phyloP scores from a whole-genome alignment of 1,140 invertebrate genomes.

The Papilio aristodemus region DNA sequence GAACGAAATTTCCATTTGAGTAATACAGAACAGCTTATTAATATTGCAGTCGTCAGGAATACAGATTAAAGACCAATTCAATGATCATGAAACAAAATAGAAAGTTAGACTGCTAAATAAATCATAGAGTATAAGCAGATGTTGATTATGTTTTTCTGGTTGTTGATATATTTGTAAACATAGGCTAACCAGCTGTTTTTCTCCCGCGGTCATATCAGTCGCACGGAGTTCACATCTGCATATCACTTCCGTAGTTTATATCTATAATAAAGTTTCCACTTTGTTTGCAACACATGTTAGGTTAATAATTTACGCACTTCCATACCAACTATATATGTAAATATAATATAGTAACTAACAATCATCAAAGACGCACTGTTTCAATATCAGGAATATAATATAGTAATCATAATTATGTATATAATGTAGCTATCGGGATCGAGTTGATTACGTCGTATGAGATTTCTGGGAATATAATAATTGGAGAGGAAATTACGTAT shows the following conservation, averaged over 20 bases:
- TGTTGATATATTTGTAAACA: constrained; percentile 21
- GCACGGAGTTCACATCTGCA: constrained; percentile 28
- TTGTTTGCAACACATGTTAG: constrained; percentile 28
- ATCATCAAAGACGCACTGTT: background rate
- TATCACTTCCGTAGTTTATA: constrained; percentile 29
- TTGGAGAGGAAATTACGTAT: too few relatives aligned
- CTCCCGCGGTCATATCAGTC: constrained; percentile 21
- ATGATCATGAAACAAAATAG: background rate
- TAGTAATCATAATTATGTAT: too few relatives aligned
- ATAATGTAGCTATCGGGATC: too few relatives aligned
- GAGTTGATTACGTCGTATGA: too few relatives aligned
- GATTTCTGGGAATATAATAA: background rate
- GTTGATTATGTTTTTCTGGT: background rate
- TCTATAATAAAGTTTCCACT: constrained; percentile 29
- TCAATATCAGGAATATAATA: background rate
- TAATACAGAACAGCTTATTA: background rate
- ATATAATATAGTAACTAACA: background rate
- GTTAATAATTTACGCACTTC: constrained; percentile 5
- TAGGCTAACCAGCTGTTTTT: constrained; percentile 20
- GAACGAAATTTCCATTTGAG: too few relatives aligned
- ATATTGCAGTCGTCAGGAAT: background rate
- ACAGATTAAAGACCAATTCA: background rate
- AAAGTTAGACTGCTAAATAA: background rate
- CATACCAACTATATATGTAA: background rate
- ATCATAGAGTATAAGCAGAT: background rate